Evolutionary conservation across 2,797 vertebrate genomes (phyloP).

Genomic region (Pipistrellus pipistrellus): DNA sequence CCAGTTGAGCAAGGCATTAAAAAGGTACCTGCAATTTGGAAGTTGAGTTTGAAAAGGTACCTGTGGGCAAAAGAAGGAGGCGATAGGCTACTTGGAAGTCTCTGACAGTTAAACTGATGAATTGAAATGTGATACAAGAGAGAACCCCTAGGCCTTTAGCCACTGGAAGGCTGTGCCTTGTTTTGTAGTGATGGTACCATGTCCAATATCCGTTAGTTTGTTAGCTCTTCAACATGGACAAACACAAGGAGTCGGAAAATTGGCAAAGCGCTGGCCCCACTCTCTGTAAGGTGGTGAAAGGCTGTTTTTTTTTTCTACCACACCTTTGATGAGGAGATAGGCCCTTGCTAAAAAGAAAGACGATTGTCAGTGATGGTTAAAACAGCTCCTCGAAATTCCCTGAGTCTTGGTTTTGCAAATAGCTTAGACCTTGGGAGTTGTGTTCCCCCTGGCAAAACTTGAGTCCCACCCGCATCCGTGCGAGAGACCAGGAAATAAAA

Average conservation of each 20-base stretch:
- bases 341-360: conserved; percentile 35
- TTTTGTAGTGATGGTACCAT: neutral
- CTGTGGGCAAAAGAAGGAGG: neutral
- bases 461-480: conserved; percentile 55
- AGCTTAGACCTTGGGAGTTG: conserved; percentile 40
- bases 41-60: neutral
- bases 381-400: conserved; percentile 64
- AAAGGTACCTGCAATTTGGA: neutral
- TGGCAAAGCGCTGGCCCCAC: neutral
- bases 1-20: neutral
- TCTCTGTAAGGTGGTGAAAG: neutral
- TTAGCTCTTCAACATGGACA: neutral
- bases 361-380: conserved; percentile 19
- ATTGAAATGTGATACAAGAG: neutral
- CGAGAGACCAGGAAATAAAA: conserved; percentile 50
- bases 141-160: neutral
- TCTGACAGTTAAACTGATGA: neutral
- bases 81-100: neutral
- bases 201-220: neutral
- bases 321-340: conserved; percentile 1
- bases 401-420: conserved; percentile 64
- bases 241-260: neutral
- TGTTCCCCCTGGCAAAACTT: conserved; percentile 67
- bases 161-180: neutral
- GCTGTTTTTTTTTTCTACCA: neutral